These are phyloP conservation scores for Volucella inanis DNA, from an alignment of 2,888 invertebrate species.

Conservation along the genomic window DNA sequence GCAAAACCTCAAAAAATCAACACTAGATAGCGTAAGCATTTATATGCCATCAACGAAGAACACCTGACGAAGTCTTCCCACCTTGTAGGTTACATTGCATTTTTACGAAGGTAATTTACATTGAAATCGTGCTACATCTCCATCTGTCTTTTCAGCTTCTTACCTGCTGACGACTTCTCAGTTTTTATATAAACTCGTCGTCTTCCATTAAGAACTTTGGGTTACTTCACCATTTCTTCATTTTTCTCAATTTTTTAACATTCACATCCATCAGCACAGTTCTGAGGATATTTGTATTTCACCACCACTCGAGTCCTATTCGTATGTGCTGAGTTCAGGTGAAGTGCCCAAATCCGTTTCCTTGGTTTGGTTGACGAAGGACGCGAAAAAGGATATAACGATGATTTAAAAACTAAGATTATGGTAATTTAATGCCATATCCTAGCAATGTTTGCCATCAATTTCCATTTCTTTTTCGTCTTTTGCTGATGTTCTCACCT, in stretches of 20 bases:
- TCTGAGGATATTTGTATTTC: slow-evolving; percentile 21
- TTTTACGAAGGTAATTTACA: slow-evolving; percentile 59
- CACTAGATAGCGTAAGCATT: slow-evolving; percentile 9
- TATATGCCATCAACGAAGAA: slow-evolving; percentile 39
- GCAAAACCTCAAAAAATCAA: slow-evolving; percentile 3
- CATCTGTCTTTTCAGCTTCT: slow-evolving; percentile 54
- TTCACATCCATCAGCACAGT: slow-evolving; percentile 54
- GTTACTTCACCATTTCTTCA: slow-evolving; percentile 20
- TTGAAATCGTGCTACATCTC: slow-evolving; percentile 61
- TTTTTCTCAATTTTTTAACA: slow-evolving; percentile 3
- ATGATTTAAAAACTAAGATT: slow-evolving; percentile 74
- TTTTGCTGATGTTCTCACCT: slow-evolving; percentile 64
- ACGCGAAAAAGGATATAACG: slow-evolving; percentile 61
- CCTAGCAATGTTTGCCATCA: slow-evolving; percentile 72
- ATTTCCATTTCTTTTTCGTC: slow-evolving; percentile 60
- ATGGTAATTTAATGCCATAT: slow-evolving; percentile 73
- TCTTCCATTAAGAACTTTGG: background rate
- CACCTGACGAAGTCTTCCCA: slow-evolving; percentile 50
- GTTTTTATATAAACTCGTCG: background rate
- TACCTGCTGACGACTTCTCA: slow-evolving; percentile 27
- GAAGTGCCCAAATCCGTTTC: slow-evolving; percentile 50
- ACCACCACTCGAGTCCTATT: background rate
- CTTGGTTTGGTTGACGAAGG: slow-evolving; percentile 57
- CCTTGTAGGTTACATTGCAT: slow-evolving; percentile 40
- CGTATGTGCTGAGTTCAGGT: slow-evolving; percentile 12